Conservation (phyloP, 2,113 vertebrate species). For the Isurus oxyrinchus region DNA sequence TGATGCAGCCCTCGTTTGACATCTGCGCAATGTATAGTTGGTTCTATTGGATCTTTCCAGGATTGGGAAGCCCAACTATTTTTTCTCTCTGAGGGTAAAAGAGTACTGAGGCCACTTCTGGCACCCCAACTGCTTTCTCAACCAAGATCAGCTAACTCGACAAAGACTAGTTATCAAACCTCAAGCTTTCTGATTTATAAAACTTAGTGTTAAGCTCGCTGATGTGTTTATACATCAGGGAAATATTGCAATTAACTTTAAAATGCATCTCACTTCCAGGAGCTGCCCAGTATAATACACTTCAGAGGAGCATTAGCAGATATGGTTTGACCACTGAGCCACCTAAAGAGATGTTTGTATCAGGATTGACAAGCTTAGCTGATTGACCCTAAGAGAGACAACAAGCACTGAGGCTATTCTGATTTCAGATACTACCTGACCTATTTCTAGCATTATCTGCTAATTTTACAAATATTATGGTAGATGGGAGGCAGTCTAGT, state of each 20-base stretch:
- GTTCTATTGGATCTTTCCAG: neutral
- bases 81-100: neutral
- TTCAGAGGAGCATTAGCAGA: neutral
- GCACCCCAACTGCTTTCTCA: neutral
- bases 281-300: neutral
- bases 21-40: neutral
- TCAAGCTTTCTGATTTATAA: neutral
- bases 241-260: neutral
- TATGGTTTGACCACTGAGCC: neutral
- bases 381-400: neutral
- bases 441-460: neutral
- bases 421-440: neutral
- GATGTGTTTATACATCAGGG: neutral
- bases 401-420: neutral
- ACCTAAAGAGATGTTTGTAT: no score
- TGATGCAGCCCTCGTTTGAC: neutral
- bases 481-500: no score
- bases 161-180: neutral
- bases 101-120: neutral
- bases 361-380: neutral
- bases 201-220: neutral
- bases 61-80: neutral
- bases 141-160: neutral
- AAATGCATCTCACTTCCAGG: neutral
- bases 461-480: neutral